Evolutionary conservation across 2,797 vertebrate genomes (phyloP).

Genomic region (Sebastes oblongus): DNA sequence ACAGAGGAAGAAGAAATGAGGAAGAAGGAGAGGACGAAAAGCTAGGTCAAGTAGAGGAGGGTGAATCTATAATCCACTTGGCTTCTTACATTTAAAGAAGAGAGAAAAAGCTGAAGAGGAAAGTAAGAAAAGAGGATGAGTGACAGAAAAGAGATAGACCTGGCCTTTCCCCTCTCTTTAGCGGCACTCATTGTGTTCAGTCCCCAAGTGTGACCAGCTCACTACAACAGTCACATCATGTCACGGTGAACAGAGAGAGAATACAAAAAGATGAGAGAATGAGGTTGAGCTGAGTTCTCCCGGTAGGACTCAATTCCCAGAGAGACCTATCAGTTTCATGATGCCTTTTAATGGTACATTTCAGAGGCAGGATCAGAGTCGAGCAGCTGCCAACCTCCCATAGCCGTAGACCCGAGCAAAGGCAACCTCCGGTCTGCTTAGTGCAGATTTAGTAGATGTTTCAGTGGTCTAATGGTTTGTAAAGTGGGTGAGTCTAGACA

Average conservation of each 20-base stretch:
- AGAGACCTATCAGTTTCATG: conserved; percentile 61
- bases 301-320: conserved; percentile 48
- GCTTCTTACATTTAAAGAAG: neutral
- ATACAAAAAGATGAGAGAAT: conserved; percentile 7
- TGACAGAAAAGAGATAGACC: neutral
- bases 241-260: neutral
- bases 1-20: neutral
- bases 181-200: conserved; percentile 2
- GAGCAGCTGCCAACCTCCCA: conserved; percentile 50
- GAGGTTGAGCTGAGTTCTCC: conserved; percentile 22
- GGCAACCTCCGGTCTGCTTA: neutral
- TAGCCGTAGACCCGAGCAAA: conserved; percentile 9
- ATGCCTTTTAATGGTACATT: conserved; percentile 62
- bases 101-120: neutral
- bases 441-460: conserved; percentile 7
- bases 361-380: conserved; percentile 4
- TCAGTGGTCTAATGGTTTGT: conserved; percentile 12
- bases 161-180: neutral
- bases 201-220: neutral
- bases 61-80: neutral
- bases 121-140: neutral
- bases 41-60: neutral
- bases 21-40: neutral
- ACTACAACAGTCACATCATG: neutral
- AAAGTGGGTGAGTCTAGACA: conserved; percentile 20